phyloP scores from a whole-genome alignment of 1,140 invertebrate species.

The Drosophila grimshawi region DNA sequence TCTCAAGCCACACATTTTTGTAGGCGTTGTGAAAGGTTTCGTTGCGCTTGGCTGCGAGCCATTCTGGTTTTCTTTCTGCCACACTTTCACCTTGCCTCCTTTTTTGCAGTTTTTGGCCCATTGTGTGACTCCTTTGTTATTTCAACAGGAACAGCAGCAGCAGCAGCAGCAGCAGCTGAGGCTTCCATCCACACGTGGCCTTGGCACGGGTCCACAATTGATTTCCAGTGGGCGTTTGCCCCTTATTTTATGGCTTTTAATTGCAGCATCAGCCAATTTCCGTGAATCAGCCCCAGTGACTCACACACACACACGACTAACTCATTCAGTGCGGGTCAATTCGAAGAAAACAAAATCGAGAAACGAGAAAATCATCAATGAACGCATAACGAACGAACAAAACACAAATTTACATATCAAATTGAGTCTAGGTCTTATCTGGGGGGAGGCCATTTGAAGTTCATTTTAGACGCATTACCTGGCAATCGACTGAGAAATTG shows the following conservation, averaged over 20 bases:
- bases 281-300: constrained; percentile 51
- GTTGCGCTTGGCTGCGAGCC: constrained; percentile 48
- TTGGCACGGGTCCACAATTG: constrained; percentile 69
- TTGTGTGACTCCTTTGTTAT: constrained; percentile 62
- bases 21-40: constrained; percentile 61
- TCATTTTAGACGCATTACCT: constrained; percentile 76
- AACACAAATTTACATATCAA: constrained; percentile 68
- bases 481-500: constrained; percentile 69
- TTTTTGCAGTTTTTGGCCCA: constrained; percentile 28
- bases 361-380: constrained; percentile 63
- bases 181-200: constrained; percentile 51
- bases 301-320: constrained; percentile 62
- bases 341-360: constrained; percentile 41
- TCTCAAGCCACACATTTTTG: constrained; percentile 30
- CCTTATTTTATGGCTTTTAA: constrained; percentile 46
- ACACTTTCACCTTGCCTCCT: constrained; percentile 64
- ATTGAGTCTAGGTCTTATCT: constrained; percentile 20
- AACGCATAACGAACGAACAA: constrained; percentile 18
- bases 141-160: constrained; percentile 46
- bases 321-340: constrained; percentile 12
- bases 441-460: constrained; percentile 65
- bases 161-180: constrained; percentile 46
- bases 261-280: constrained; percentile 47
- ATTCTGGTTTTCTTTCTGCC: constrained; percentile 38
- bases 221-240: constrained; percentile 49